A percentile compares a stretch with the other conserved stretches of the same genome.
Conservation (phyloP, 2,888 invertebrate genomes). For the Macrosiphum euphorbiae region DNA sequence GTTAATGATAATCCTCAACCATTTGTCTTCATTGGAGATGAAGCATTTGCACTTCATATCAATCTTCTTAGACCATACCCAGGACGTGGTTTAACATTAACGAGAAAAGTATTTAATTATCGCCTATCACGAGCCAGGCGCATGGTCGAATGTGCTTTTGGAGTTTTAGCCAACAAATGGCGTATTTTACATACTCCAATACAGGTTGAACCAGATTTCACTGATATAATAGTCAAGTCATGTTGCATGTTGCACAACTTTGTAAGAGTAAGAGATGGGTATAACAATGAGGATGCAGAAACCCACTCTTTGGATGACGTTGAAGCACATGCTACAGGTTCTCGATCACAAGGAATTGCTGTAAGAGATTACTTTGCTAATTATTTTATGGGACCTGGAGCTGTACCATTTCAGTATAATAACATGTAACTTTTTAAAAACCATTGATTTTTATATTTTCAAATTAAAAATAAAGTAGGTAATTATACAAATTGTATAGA, state of each 20-base stretch:
- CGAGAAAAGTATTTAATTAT: slow-evolving; percentile 1
- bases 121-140: not conserved
- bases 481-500: too few relatives aligned
- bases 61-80: slow-evolving; percentile 2
- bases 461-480: too few relatives aligned
- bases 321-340: not conserved
- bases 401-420: too few relatives aligned
- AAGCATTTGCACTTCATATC: not conserved
- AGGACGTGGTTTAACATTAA: slow-evolving; percentile 15
- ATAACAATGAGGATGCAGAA: slow-evolving; percentile 1
- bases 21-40: too few relatives aligned
- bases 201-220: not conserved
- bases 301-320: not conserved
- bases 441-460: too few relatives aligned
- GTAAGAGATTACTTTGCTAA: too few relatives aligned
- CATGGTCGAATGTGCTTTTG: not conserved
- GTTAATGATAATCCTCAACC: too few relatives aligned
- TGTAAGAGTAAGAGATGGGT: slow-evolving; percentile 3
- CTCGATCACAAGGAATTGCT: too few relatives aligned
- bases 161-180: slow-evolving; percentile 31
- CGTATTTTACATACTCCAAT: slow-evolving; percentile 15
- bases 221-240: not conserved
- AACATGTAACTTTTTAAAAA: too few relatives aligned
- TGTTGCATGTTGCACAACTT: slow-evolving; percentile 30
- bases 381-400: too few relatives aligned